These are phyloP conservation scores for Capitulum mitella DNA, from an alignment of 2,888 invertebrate species.

Conservation along the genomic window DNA sequence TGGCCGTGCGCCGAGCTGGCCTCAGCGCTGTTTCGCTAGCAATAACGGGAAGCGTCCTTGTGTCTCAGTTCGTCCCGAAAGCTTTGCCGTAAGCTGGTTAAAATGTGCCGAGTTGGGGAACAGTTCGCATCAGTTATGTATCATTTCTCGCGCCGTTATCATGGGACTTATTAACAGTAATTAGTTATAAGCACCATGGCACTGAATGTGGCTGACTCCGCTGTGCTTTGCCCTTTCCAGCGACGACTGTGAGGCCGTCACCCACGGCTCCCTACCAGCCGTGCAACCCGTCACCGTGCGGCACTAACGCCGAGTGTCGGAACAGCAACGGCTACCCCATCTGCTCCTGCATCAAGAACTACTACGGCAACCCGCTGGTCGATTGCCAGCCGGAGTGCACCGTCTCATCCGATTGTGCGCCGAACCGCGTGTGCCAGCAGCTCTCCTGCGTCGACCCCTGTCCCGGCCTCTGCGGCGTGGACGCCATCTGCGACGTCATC, in stretches of 20 bases:
- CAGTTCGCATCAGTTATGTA: no score
- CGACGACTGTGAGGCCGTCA: neutral
- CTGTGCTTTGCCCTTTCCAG: neutral
- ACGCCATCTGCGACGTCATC: slow-evolving; percentile 39
- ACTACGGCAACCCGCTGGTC: slow-evolving; percentile 33
- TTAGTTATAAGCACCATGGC: no score
- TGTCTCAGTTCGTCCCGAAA: no score
- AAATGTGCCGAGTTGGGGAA: no score
- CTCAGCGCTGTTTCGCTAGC: no score
- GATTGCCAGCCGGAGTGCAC: slow-evolving; percentile 66
- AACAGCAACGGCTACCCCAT: slow-evolving; percentile 68
- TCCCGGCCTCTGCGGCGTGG: slow-evolving; percentile 53
- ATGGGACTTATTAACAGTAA: no score
- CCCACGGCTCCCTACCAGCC: slow-evolving; percentile 48
- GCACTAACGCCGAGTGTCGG: slow-evolving; percentile 71
- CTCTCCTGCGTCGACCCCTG: slow-evolving; percentile 71
- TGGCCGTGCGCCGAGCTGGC: no score
- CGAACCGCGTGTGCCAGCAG: slow-evolving; percentile 48
- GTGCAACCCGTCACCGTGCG: slow-evolving; percentile 75
- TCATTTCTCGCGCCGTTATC: no score
- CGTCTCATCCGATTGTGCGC: slow-evolving; percentile 40
- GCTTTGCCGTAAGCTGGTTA: no score
- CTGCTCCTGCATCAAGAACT: slow-evolving; percentile 65
- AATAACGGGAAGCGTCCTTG: no score
- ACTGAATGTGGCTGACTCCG: neutral